Evolutionary conservation across 2,113 vertebrate species (phyloP).

Genomic region (Empidonax traillii): DNA sequence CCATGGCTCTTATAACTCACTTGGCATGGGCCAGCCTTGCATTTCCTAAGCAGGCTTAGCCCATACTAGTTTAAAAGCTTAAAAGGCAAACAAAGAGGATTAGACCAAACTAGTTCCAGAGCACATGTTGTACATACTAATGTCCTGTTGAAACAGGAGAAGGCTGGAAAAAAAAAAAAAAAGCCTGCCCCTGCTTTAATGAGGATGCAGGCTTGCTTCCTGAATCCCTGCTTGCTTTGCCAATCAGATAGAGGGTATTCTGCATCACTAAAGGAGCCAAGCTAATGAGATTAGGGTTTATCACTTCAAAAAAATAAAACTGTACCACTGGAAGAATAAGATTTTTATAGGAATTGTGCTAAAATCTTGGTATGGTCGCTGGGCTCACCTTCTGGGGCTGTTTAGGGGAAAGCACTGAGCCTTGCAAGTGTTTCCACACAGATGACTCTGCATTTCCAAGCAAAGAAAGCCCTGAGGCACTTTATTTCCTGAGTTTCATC

Average conservation of each 20-base stretch:
- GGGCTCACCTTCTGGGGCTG: background rate
- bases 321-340: background rate
- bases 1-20: background rate
- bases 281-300: background rate
- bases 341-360: background rate
- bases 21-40: background rate
- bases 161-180: background rate
- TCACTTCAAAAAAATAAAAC: background rate
- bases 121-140: background rate
- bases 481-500: background rate
- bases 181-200: background rate
- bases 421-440: background rate
- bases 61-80: background rate
- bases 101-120: background rate
- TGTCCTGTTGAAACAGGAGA: background rate
- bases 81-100: constrained; percentile 27
- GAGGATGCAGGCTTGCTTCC: background rate
- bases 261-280: background rate
- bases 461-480: background rate
- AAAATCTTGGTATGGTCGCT: fast-evolving
- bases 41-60: background rate
- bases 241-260: background rate
- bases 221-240: background rate
- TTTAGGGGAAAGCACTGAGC: background rate
- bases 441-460: background rate